These are phyloP conservation scores for Clavelina lepadiformis DNA, from an alignment of 23 tunicate species.

Conservation along the genomic window DNA sequence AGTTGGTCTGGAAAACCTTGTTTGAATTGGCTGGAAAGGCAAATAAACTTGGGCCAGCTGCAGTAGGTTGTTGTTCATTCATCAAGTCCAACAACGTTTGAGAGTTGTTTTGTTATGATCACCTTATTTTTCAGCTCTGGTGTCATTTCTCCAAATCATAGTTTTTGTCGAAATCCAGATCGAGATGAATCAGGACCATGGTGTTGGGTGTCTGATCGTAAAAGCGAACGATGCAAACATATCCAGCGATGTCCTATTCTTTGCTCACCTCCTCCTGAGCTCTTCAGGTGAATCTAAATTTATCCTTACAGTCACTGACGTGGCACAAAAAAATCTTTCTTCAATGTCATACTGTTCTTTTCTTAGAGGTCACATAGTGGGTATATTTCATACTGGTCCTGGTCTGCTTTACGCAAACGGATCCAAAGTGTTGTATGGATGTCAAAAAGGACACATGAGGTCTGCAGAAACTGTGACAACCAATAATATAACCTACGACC, in stretches of 20 bases:
- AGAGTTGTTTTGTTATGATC: too few relatives aligned
- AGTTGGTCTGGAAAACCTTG: constrained; percentile 52
- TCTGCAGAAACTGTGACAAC: background rate
- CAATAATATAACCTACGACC: constrained; percentile 39
- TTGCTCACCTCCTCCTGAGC: constrained; percentile 51
- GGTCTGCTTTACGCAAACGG: constrained; percentile 34
- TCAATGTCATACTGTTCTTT: background rate
- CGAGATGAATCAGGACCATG: constrained; percentile 45
- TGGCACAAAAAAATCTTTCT: too few relatives aligned
- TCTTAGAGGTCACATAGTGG: constrained; percentile 34
- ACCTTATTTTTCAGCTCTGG: constrained; percentile 30
- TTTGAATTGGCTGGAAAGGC: constrained; percentile 46
- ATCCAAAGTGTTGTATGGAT: constrained; percentile 33
- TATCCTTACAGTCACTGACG: too few relatives aligned
- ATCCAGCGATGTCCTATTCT: constrained; percentile 31
- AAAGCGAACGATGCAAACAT: constrained; percentile 54
- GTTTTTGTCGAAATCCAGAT: constrained; percentile 80
- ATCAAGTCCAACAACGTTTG: too few relatives aligned
- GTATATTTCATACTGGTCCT: constrained; percentile 9
- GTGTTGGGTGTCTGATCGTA: constrained; percentile 57
- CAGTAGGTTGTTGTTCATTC: constrained; percentile 12
- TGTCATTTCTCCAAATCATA: constrained; percentile 40
- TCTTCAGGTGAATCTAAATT: constrained; percentile 27
- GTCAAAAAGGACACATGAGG: constrained; percentile 24
- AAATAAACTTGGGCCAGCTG: background rate